These are phyloP conservation scores for Pseudois nayaur DNA, from an alignment of 2,113 vertebrate genomes.

Conservation along the genomic window DNA sequence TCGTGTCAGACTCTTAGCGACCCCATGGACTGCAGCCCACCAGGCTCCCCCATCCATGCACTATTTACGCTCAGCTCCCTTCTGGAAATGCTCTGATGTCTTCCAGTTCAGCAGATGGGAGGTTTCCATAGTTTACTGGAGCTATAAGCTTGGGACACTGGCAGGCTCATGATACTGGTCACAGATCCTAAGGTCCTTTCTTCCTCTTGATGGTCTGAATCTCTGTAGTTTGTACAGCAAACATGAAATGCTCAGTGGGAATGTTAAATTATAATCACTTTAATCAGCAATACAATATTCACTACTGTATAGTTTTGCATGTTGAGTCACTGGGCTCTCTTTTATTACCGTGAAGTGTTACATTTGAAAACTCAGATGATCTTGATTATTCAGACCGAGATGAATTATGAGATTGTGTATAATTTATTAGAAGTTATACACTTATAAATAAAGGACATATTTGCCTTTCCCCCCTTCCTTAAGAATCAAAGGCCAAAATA, in stretches of 20 bases:
- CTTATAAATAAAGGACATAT: neutral
- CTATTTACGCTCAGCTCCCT: neutral
- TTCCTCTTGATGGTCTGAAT: neutral
- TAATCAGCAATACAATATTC: neutral
- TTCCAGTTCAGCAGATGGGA: neutral
- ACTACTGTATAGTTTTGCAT: neutral
- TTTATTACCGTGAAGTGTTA: neutral
- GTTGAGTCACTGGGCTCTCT: neutral
- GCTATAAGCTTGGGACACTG: neutral
- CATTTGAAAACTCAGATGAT: neutral
- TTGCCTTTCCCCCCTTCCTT: neutral
- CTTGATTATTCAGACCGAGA: neutral
- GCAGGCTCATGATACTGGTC: neutral
- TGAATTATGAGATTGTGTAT: neutral
- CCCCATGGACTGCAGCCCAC: too few species aligned
- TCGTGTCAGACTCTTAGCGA: too few species aligned
- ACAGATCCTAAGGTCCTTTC: neutral
- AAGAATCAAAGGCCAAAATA: neutral
- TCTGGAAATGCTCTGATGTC: neutral
- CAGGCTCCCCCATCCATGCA: too few species aligned
- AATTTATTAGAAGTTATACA: neutral
- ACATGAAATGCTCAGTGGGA: neutral
- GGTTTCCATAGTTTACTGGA: neutral
- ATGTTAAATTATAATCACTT: neutral
- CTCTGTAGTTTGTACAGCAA: neutral